These are phyloP conservation scores for Pelvicachromis taeniatus DNA, from an alignment of 2,113 vertebrate genomes.

Conservation along the genomic window DNA sequence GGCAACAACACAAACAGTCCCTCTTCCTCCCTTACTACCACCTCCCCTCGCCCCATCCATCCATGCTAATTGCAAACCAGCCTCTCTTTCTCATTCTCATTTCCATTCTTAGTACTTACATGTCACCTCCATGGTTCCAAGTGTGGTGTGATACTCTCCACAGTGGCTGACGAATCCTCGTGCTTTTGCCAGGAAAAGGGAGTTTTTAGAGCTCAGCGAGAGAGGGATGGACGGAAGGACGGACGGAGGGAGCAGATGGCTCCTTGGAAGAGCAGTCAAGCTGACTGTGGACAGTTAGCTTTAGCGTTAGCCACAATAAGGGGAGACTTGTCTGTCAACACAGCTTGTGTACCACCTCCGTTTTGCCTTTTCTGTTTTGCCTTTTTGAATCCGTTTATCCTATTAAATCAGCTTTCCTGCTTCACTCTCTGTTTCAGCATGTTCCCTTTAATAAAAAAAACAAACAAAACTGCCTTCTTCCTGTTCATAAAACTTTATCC, in stretches of 20 bases:
- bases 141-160: slow-evolving; percentile 51
- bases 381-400: background rate
- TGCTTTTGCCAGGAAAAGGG: slow-evolving; percentile 16
- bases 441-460: background rate
- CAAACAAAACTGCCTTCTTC: background rate
- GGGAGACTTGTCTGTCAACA: slow-evolving; percentile 32
- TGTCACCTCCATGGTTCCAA: slow-evolving; percentile 74
- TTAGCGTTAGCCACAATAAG: slow-evolving; percentile 37
- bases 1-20: slow-evolving; percentile 55
- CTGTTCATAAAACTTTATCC: background rate
- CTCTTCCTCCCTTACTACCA: slow-evolving; percentile 22
- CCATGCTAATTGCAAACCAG: slow-evolving; percentile 4
- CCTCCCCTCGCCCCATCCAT: slow-evolving; percentile 7
- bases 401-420: background rate
- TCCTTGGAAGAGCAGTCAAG: slow-evolving; percentile 19
- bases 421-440: background rate
- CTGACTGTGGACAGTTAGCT: slow-evolving; percentile 36
- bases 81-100: background rate
- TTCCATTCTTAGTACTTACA: slow-evolving; percentile 65
- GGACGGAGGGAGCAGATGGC: slow-evolving; percentile 37
- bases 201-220: slow-evolving; percentile 8
- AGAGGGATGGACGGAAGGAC: slow-evolving; percentile 14
- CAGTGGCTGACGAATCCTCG: slow-evolving; percentile 46
- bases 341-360: slow-evolving; percentile 17
- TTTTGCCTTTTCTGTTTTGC: background rate